Base-by-base conservation (phyloP, 2,888 invertebrate species). In the Drosophila multiciliata region DNA sequence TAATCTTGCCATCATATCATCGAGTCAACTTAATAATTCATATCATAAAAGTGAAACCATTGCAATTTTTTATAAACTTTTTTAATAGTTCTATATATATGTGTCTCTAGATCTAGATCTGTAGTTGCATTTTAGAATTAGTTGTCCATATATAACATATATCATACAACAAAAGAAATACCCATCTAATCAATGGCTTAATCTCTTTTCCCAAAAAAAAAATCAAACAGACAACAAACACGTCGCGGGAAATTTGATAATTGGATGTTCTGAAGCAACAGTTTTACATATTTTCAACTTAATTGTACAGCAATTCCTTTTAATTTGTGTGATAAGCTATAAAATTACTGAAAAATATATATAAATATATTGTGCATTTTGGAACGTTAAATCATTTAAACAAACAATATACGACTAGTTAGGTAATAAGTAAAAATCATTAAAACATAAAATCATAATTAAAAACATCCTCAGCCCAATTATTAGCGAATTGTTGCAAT, bases 201-300 rank as follows among this genome's bases (percentile, higher is more conserved):
- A 67, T 78, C 57, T 76, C 64, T 89, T 70, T 82, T 60, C 54
- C 36, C 54, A 12, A 54, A 82, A 87, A 82, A 87, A 84, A 67
- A 64, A 1, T 4, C 4, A 64, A 76, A 80, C 91, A 90, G 89
- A 83, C 90, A 89, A 78, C 90, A 85, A 68, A 66, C 87, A 42
- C 89, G 91, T 57, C 91, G 89, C 65, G 91, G 92, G 83, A 92
- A 92, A 80, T 91, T 92, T 80, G 92, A 91, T 82, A 92, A 91
- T 91, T 92, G 92, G 92, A 92, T 91, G 92, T 92, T 92, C 83
- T 92, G 87, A 89, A 72, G 66, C 62, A 75, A 65, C 66, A 65
- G 62, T 50, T 62, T 58, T n/a, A 9, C 40, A 36, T 29, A 66
- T 48, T 50, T 52, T 17, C 59, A 63, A 52, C 63, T 45, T 35